Conservation (phyloP, 2,797 vertebrate species). For the Sebastes cheni region DNA sequence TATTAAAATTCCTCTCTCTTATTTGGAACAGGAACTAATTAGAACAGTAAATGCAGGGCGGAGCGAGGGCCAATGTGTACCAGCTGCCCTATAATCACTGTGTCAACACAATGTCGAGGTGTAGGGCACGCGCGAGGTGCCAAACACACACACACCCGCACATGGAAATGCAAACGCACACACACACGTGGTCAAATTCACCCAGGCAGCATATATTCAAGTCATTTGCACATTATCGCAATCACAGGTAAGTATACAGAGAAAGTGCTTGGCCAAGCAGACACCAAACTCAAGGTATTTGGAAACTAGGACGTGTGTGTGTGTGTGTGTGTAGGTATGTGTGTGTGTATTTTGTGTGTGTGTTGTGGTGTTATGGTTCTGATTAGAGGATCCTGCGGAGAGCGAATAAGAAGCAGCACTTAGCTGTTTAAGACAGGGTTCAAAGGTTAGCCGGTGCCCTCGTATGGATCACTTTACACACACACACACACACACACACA, state of each 20-base stretch:
- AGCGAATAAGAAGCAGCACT: conserved; percentile 80
- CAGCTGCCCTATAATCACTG: conserved; percentile 82
- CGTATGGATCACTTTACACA: conserved; percentile 78
- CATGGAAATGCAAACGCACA: conserved; percentile 32
- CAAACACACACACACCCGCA: conserved; percentile 58
- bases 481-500: not conserved
- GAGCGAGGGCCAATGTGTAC: conserved; percentile 76
- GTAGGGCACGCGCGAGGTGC: conserved; percentile 72
- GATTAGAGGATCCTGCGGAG: conserved; percentile 77
- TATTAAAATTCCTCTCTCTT: conserved; percentile 84
- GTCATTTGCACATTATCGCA: conserved; percentile 74
- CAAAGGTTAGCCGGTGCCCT: conserved; percentile 75
- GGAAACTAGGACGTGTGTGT: conserved; percentile 33
- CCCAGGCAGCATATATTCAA: conserved; percentile 47
- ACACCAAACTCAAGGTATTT: conserved; percentile 45
- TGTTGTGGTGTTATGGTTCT: conserved; percentile 72
- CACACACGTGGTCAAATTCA: conserved; percentile 37
- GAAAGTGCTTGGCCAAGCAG: conserved; percentile 50
- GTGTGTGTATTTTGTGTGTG: not conserved
- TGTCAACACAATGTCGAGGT: conserved; percentile 77
- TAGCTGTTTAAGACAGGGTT: conserved; percentile 77
- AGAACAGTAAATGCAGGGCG: conserved; percentile 82
- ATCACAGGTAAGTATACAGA: conserved; percentile 67
- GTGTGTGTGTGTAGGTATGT: not conserved
- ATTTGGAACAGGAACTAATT: conserved; percentile 84